phyloP scores from a whole-genome alignment of 2,797 vertebrate genomes.

The Danio jaintianensis region DNA sequence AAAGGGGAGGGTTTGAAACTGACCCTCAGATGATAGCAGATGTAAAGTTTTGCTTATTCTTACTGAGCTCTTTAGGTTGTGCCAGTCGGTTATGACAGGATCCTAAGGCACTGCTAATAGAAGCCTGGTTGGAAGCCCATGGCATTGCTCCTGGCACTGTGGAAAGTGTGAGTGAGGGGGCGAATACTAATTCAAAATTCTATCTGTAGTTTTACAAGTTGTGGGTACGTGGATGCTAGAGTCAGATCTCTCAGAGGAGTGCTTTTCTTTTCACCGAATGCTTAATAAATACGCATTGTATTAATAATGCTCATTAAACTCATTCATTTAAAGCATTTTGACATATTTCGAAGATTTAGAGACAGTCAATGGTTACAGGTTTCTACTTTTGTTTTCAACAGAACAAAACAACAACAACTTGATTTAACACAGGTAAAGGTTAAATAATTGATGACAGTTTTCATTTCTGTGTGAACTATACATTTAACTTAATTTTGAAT shows the following conservation, averaged over 20 bases:
- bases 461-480: no score
- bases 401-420: no score
- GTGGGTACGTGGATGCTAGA: neutral
- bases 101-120: conserved; percentile 20
- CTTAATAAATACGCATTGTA: neutral
- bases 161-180: conserved; percentile 29
- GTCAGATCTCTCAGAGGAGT: neutral
- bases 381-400: no score
- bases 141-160: conserved; percentile 45
- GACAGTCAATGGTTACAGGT: no score
- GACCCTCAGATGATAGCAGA: conserved; percentile 8
- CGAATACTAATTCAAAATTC: conserved; percentile 16
- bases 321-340: neutral
- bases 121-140: conserved; percentile 31
- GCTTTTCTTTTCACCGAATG: neutral
- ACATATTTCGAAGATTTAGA: no score
- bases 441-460: no score
- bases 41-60: conserved; percentile 23
- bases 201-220: neutral
- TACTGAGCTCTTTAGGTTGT: conserved; percentile 38
- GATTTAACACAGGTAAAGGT: no score
- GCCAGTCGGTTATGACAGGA: conserved; percentile 28
- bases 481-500: no score
- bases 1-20: conserved; percentile 23
- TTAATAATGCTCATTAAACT: neutral